Base-by-base conservation (phyloP, 2,888 invertebrate species). In the Fissipunctia ypsillon region DNA sequence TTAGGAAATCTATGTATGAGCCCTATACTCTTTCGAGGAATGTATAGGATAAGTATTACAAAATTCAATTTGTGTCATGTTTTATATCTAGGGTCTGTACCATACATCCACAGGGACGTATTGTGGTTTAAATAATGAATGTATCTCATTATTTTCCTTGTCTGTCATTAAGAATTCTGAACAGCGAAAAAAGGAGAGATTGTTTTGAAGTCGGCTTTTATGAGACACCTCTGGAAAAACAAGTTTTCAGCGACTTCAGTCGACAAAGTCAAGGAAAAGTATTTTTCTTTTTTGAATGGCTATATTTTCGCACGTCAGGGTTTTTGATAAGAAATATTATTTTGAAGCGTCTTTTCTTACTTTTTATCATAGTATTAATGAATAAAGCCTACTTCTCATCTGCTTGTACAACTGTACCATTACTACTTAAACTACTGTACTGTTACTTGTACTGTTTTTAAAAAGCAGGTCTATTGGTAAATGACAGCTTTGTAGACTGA, bases 71-170 rank as follows among this genome's bases (percentile, higher is more conserved):
- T 38, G n/a, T 59, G 22, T 50, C 59, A 50, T 77, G 41, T 68
- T 25, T 68, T 45, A 45, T n/a, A 52, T 7, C 25, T 28, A 41
- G 7, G 10, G 43, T 48, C 43, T 59, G 31, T 22, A n/a, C n/a
- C n/a, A n/a, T n/a, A n/a, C n/a, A n/a, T n/a, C n/a, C n/a, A n/a
- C n/a, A n/a, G n/a, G 28, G n/a, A 16, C 2, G 14, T 38, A 65
- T 28, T 81, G 35, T 45, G 38, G 38, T 60, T 54, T 6, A 60
- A 52, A 54, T 65, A 75, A 75, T 61, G 43, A 38, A 61, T 75
- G 65, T 56, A 45, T 66, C 76, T 75, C 81, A 75, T 78, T 81
- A 78, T 75, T 43, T 52, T 25, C n/a, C 38, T 10, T 50, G 35
- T 14, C 60, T 45, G 25, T 66, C 60, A 81, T 81, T 78, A 81